phyloP scores from a whole-genome alignment of 2,797 vertebrate species.

The Peromyscus attwateri region DNA sequence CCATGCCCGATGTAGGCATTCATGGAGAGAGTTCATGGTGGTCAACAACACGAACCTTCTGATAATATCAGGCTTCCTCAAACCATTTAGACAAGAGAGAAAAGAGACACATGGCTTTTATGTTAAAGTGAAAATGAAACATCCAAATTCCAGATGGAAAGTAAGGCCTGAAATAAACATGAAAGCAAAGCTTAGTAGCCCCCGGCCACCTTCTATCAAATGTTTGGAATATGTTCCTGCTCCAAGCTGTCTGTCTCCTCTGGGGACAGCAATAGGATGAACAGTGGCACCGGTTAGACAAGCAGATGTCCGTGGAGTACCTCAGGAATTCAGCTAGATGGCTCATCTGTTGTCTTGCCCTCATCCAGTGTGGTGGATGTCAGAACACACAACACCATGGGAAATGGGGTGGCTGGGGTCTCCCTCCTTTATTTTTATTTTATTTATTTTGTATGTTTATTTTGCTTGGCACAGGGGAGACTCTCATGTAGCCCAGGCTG shows the following conservation, averaged over 20 bases:
- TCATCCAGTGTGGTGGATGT: neutral
- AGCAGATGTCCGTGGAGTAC: neutral
- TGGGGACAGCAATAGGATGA: neutral
- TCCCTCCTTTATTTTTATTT: neutral
- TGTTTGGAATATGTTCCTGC: no score
- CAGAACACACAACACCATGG: neutral
- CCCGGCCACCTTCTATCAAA: neutral
- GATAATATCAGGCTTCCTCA: neutral
- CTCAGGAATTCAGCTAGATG: neutral
- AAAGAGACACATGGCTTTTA: slow-evolving; percentile 23
- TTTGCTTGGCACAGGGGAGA: neutral
- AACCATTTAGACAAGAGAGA: neutral
- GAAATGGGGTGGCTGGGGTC: neutral
- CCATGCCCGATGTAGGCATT: neutral
- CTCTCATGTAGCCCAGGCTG: neutral
- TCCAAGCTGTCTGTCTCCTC: neutral
- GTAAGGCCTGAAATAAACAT: neutral
- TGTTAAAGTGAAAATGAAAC: slow-evolving; percentile 46
- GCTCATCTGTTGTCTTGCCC: neutral
- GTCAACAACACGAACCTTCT: neutral
- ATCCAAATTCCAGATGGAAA: neutral
- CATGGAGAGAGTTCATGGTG: neutral
- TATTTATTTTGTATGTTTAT: neutral
- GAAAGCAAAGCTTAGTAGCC: neutral
- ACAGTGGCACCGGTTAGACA: neutral